Evolutionary conservation across 2,888 invertebrate species (phyloP), one percentile per base, ranked within the genome.

Genomic region (Acronicta leporina): DNA sequence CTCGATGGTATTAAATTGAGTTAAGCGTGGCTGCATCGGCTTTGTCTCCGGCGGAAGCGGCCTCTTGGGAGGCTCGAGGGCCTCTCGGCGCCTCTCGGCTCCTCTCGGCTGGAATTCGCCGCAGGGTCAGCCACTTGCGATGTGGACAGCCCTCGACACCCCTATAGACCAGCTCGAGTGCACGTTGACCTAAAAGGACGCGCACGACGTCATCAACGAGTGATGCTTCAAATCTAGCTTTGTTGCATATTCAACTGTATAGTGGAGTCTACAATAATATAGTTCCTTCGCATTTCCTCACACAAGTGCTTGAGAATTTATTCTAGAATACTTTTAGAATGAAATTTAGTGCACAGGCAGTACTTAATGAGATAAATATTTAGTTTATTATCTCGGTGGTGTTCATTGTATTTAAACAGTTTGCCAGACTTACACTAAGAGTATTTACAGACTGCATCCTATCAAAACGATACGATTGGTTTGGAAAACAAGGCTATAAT

Each of bases 181-280:
- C 84, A 82, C 77, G 74, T 84, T 84, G 84, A 85, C 82, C 84
- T 85, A 80, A 80, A 81, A 87, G 82, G 81, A 81, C 80, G 75
- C 65, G 47, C 71, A 75, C 83, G 84, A 85, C 82, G 85, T 87
- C 85, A 82, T 68, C 61, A 73, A 63, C 75, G 63, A 68, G 50
- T 52, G 66, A 55, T 65, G 50, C 63, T 68, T 70, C 50, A 59
- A 67, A 67, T 71, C 54, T 77, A 69, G 60, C 56, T 63, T 63
- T 20, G 53, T 65, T 70, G 35, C 60, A 64, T 49, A 64, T 50
- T 62, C 45, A 42, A 59, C 56, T 73, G 60, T 41, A 40, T 43
- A 41, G 65, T 27, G 20, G 9, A 14, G 44, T 15, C 16, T 7
- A n/a, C n/a, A n/a, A n/a, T 45, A 41, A 15, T 1, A 42, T 54